A percentile compares a stretch with the other conserved stretches of the same genome.
Conservation (phyloP, 1,140 invertebrate genomes). For the Drosophila ironensis region DNA sequence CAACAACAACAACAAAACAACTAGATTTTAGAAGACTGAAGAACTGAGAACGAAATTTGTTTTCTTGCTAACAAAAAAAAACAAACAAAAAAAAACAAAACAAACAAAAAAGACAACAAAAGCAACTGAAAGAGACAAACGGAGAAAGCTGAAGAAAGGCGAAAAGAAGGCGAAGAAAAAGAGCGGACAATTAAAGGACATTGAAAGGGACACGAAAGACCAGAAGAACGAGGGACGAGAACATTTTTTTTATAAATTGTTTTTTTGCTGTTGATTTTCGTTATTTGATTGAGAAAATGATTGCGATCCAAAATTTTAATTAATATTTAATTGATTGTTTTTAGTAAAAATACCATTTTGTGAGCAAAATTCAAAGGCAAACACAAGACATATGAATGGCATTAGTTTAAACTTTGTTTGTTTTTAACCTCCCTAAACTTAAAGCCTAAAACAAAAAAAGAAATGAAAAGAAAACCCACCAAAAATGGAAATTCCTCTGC, state of each 20-base stretch:
- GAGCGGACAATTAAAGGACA: constrained; percentile 6
- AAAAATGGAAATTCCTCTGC: constrained; percentile 22
- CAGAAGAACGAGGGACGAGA: constrained; percentile 7
- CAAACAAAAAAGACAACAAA: constrained; percentile 21
- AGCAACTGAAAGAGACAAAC: constrained; percentile 15
- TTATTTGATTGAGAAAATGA: constrained; percentile 61
- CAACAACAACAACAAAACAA: constrained; percentile 62
- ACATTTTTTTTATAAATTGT: constrained; percentile 54
- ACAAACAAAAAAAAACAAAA: neutral
- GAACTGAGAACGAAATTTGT: constrained; percentile 69
- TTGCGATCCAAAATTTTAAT: constrained; percentile 55
- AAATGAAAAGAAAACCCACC: constrained; percentile 5
- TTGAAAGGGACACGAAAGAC: neutral
- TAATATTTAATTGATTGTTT: constrained; percentile 76
- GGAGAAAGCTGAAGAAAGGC: constrained; percentile 4
- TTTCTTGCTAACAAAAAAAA: constrained; percentile 26
- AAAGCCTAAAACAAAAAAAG: neutral
- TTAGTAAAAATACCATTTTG: constrained; percentile 65
- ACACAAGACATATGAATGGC: neutral
- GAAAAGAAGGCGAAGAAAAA: constrained; percentile 10
- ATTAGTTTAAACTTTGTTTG: constrained; percentile 54
- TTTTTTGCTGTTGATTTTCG: constrained; percentile 77
- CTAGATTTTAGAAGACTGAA: constrained; percentile 80
- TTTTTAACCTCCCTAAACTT: constrained; percentile 2
- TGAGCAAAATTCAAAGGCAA: constrained; percentile 63